phyloP scores from a whole-genome alignment of 2,888 invertebrate species.

The Euplexia lucipara region DNA sequence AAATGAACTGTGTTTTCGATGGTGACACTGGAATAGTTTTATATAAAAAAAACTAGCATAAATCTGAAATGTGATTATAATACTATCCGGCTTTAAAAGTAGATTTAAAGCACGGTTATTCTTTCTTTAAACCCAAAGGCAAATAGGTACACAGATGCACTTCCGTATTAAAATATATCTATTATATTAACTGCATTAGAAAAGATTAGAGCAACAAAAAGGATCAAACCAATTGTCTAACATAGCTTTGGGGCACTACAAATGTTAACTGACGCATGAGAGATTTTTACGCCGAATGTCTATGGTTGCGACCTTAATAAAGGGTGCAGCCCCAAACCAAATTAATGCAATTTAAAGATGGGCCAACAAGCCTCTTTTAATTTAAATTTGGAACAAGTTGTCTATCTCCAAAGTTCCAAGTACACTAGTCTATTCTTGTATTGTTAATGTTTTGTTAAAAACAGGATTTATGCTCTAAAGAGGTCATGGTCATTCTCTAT shows the following conservation, averaged over 20 bases:
- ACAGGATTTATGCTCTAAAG: conserved; percentile 42
- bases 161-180: conserved; percentile 37
- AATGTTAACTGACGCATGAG: conserved; percentile 70
- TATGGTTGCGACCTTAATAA: conserved; percentile 12
- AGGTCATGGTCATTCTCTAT: conserved; percentile 56
- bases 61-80: not conserved
- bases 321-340: conserved; percentile 47
- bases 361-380: conserved; percentile 36
- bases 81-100: no score
- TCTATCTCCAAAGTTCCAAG: conserved; percentile 18
- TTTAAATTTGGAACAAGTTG: conserved; percentile 36
- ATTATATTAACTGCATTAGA: conserved; percentile 44
- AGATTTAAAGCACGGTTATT: not conserved
- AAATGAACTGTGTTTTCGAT: no score
- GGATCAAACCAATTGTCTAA: conserved; percentile 60
- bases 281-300: conserved; percentile 66
- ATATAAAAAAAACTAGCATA: not conserved
- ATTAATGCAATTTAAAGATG: conserved; percentile 17
- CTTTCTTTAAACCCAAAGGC: conserved; percentile 3
- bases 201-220: conserved; percentile 55
- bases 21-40: not conserved
- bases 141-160: conserved; percentile 40
- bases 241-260: conserved; percentile 58
- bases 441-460: conserved; percentile 47
- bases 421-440: conserved; percentile 38